These are phyloP conservation scores for Heloderma charlesbogerti DNA, from an alignment of 2,113 vertebrate genomes.

Conservation along the genomic window DNA sequence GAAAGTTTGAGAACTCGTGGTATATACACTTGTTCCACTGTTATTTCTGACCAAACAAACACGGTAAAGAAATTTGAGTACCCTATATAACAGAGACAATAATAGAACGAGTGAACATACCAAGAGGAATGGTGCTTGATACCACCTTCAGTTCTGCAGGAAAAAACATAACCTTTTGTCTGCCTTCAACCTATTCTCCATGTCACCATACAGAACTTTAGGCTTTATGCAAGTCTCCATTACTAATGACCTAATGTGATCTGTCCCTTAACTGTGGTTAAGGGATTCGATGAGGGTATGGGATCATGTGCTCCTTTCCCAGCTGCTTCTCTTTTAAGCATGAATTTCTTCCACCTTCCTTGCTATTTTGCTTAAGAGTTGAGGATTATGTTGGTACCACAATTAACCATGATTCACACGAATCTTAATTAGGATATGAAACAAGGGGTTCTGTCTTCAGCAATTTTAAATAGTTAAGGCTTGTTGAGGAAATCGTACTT, in stretches of 20 bases:
- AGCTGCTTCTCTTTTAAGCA: background rate
- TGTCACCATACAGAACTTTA: background rate
- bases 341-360: background rate
- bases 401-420: background rate
- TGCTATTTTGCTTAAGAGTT: background rate
- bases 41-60: background rate
- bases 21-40: background rate
- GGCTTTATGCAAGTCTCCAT: background rate
- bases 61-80: background rate
- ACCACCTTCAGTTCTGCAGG: background rate
- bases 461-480: background rate
- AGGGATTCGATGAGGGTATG: background rate
- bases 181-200: background rate
- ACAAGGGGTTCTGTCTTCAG: background rate
- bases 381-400: background rate
- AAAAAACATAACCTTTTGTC: background rate
- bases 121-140: background rate
- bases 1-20: no score
- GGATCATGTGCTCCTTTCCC: background rate
- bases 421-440: background rate
- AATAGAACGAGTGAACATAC: background rate
- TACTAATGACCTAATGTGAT: background rate
- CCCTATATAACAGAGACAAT: background rate
- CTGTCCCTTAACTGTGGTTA: background rate
- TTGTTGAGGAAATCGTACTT: background rate